Evolutionary conservation across 2,797 vertebrate genomes (phyloP).

Genomic region (Natrix natrix): DNA sequence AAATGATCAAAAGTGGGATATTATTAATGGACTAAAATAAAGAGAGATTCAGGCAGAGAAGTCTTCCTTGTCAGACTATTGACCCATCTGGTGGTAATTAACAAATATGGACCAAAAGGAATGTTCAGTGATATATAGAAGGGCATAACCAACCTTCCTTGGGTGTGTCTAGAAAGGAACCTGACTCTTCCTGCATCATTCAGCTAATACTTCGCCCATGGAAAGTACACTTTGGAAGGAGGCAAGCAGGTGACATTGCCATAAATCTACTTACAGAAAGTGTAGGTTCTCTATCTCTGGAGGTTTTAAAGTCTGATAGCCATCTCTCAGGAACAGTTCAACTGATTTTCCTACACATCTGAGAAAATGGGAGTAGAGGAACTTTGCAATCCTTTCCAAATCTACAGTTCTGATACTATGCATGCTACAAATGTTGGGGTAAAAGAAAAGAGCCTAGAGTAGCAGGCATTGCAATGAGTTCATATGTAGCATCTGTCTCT

Average conservation of each 20-base stretch:
- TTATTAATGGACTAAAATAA: neutral
- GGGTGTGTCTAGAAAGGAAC: neutral
- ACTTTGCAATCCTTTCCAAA: neutral
- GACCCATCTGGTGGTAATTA: neutral
- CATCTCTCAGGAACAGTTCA: neutral
- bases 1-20: neutral
- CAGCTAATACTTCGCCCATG: neutral
- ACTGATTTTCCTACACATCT: neutral
- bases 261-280: neutral
- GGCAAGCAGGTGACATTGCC: neutral
- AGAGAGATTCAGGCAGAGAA: neutral
- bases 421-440: neutral
- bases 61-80: neutral
- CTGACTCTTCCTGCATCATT: neutral
- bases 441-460: neutral
- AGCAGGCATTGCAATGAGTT: neutral
- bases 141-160: neutral
- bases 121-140: neutral
- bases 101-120: neutral
- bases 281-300: neutral
- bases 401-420: neutral
- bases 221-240: neutral
- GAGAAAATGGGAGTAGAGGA: neutral
- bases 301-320: neutral
- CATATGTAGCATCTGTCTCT: neutral